Evolutionary conservation across 2,113 vertebrate species (phyloP).

Genomic region (Athene noctua): DNA sequence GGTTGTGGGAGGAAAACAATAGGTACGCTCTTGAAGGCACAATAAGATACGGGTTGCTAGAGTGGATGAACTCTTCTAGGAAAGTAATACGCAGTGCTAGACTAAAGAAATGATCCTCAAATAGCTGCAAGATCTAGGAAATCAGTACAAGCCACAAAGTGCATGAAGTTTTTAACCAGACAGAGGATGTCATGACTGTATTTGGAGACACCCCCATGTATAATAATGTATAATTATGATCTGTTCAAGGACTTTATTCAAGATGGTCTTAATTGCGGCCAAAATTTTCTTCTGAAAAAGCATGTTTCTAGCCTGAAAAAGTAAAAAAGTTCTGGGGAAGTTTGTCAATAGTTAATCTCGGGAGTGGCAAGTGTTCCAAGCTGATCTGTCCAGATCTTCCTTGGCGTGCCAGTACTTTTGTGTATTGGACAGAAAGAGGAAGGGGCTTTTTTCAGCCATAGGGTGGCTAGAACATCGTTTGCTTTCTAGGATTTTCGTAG

Average conservation of each 20-base stretch:
- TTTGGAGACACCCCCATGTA: not conserved
- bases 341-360: not conserved
- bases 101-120: not conserved
- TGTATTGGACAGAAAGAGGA: not conserved
- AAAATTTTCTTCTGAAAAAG: not conserved
- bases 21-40: not conserved
- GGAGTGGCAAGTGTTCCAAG: not conserved
- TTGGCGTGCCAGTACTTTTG: not conserved
- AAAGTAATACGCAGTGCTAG: not conserved
- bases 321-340: not conserved
- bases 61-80: not conserved
- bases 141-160: not conserved
- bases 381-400: not conserved
- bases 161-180: not conserved
- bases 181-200: not conserved
- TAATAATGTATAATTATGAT: not conserved
- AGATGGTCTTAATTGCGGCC: not conserved
- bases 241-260: not conserved
- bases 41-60: not conserved
- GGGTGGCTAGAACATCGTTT: not conserved
- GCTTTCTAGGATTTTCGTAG: not conserved
- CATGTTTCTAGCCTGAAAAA: not conserved
- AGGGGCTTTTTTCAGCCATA: not conserved
- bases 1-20: fast-evolving
- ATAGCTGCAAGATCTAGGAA: not conserved